These are phyloP conservation scores for Cheilosia vernalis DNA, from an alignment of 2,888 invertebrate genomes.

Conservation along the genomic window DNA sequence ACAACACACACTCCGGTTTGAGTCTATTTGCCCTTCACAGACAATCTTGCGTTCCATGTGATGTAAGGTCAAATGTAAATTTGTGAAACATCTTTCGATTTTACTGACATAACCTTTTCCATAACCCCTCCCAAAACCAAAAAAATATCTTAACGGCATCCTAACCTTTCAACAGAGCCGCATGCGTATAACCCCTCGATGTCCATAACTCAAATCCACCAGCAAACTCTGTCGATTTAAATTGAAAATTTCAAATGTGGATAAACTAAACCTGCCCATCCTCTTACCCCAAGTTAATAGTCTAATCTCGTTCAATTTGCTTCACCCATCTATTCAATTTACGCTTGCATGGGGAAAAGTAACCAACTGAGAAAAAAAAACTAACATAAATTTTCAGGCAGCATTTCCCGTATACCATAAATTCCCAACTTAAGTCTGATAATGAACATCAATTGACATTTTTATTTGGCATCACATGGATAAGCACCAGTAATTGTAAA, in stretches of 20 bases:
- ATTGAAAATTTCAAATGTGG: slow-evolving; percentile 31
- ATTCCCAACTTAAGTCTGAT: slow-evolving; percentile 63
- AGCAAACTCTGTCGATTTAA: slow-evolving; percentile 20
- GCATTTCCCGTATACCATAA: slow-evolving; percentile 57
- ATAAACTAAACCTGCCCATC: background rate
- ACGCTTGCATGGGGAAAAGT: slow-evolving; percentile 40
- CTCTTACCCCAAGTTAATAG: slow-evolving; percentile 27
- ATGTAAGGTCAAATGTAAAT: slow-evolving; percentile 1
- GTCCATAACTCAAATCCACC: slow-evolving; percentile 2
- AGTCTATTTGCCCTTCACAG: background rate
- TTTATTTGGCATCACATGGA: slow-evolving; percentile 74
- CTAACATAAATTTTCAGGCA: slow-evolving; percentile 55
- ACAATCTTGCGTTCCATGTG: background rate
- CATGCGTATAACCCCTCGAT: background rate
- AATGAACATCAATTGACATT: slow-evolving; percentile 74
- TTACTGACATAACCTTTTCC: slow-evolving; percentile 19
- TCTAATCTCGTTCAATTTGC: slow-evolving; percentile 49
- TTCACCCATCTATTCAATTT: slow-evolving; percentile 51
- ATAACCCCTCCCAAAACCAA: background rate
- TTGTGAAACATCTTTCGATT: slow-evolving; percentile 22
- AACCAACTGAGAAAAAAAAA: slow-evolving; percentile 35
- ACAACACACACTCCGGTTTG: too few species aligned
- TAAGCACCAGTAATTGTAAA: slow-evolving; percentile 65
- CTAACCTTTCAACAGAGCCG: background rate
- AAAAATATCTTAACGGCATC: background rate